Base-by-base conservation (phyloP, 2,797 vertebrate species). In the Nasua narica region DNA sequence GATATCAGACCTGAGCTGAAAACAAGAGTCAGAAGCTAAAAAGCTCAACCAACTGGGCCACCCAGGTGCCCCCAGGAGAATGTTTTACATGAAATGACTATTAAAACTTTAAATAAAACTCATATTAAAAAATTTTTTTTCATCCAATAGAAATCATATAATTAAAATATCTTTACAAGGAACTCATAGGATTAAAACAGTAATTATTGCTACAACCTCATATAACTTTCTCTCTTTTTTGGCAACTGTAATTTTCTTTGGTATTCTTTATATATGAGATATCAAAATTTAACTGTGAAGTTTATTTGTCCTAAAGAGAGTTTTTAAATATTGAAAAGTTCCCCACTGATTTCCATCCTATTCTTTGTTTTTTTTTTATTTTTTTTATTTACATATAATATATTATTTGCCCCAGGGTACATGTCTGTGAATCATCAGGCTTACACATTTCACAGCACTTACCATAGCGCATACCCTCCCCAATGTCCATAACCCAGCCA, bases 71-170 rank as follows among this genome's bases (percentile, higher is more conserved):
- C 18, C 16, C 16, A 74, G 46, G 43, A 52, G 60, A 96, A 74
- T 62, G 46, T 48, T 95, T 89, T 72, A 54, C 46, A 67, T 74
- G n/a, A 90, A 85, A 91, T 46, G 23, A 78, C 37, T 56, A 48
- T 60, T 56, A 81, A 91, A 90, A 81, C 32, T 69, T 95, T n/a
- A 94, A 82, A 85, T 54, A 76, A 82, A 87, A 94, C 15, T 83
- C 29, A 43, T 40, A 32, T 9, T 46, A 78, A 37, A 52, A 65
- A 62, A 23, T 48, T 32, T 86, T 77, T 69, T 88, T 16, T 46
- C 70, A 94, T 56, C 37, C 35, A 94, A 81, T 1, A 84, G n/a
- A n/a, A 23, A 89, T 13, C 13, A 88, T 4, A 14, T 21, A 88
- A 62, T 35, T 77, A 78, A 90, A 87, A 70, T 21, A 46, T 25